These are phyloP conservation scores for Strix aluco DNA, from an alignment of 2,113 vertebrate species.

Conservation along the genomic window DNA sequence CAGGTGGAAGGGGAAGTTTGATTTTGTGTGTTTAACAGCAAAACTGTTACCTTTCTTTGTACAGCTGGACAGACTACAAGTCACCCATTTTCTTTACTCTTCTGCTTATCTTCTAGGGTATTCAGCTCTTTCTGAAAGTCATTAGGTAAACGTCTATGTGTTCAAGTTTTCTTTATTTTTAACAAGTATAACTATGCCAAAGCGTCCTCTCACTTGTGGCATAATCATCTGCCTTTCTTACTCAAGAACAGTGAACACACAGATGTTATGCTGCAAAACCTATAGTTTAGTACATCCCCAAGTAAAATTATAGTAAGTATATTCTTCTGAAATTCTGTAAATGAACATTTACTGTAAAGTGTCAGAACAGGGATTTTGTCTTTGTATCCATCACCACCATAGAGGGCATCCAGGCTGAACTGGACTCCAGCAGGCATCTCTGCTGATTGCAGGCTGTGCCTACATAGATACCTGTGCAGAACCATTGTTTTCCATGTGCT, in stretches of 20 bases:
- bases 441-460: background rate
- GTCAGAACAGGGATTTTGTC: background rate
- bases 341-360: background rate
- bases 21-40: conserved; percentile 3
- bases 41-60: background rate
- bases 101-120: background rate
- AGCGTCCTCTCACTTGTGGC: background rate
- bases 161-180: background rate
- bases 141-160: background rate
- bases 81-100: background rate
- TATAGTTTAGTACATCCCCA: background rate
- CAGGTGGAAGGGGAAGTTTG: background rate
- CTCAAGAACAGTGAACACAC: background rate
- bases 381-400: background rate
- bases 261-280: background rate
- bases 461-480: background rate
- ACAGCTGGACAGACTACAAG: background rate
- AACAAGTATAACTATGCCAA: background rate
- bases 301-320: background rate
- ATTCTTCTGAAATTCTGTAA: background rate
- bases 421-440: background rate
- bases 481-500: background rate
- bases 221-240: background rate
- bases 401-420: background rate
- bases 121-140: background rate